These are phyloP conservation scores for Pica pica DNA, from an alignment of 2,113 vertebrate genomes.

Conservation along the genomic window DNA sequence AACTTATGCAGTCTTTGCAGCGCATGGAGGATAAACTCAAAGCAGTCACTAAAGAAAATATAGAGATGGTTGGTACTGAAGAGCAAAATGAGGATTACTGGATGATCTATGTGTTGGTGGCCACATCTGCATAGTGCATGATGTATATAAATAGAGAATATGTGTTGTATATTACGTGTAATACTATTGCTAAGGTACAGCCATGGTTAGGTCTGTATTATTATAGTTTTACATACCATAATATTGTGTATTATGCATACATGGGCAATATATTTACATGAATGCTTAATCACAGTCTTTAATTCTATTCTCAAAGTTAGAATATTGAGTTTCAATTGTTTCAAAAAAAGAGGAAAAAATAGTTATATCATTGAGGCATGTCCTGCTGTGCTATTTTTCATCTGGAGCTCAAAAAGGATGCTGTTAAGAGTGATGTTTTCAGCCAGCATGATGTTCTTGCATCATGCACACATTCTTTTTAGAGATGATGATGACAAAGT, in stretches of 20 bases:
- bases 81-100: neutral
- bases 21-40: slow-evolving; percentile 95
- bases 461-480: neutral
- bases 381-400: neutral
- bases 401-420: neutral
- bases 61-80: slow-evolving; percentile 86
- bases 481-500: neutral
- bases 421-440: neutral
- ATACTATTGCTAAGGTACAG: neutral
- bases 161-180: neutral
- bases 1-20: slow-evolving; percentile 89
- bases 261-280: neutral
- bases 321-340: neutral
- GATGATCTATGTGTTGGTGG: neutral
- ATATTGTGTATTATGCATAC: neutral
- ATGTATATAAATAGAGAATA: neutral
- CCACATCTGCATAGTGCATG: neutral
- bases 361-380: neutral
- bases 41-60: slow-evolving; percentile 87
- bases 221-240: neutral
- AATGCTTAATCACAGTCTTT: neutral
- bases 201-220: neutral
- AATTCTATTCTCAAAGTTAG: neutral
- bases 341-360: neutral
- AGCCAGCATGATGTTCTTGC: neutral